Base-by-base conservation (phyloP, 1,140 invertebrate species). In the Drosophila pachea region DNA sequence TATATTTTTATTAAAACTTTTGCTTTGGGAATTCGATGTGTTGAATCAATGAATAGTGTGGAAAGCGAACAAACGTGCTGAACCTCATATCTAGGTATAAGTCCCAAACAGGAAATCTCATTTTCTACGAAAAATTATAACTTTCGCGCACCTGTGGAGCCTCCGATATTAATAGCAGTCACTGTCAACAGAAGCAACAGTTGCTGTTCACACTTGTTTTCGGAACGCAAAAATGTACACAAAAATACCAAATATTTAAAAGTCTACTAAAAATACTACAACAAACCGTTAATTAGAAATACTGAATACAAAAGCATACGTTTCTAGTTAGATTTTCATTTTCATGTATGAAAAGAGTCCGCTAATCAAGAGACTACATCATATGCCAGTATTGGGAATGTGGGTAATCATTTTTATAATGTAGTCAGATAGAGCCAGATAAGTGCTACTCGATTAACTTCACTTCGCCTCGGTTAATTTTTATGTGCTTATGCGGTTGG, bases 1-100 rank as follows among this genome's bases (percentile, higher is more conserved):
- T 32, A 68, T 35, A 65, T 50, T 50, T 76, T 75, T 49, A 86
- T 86, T 86, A 84, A 79, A 73, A 74, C 42, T 45, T 72, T 67
- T 55, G 45, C 43, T 22, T 62, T 48, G 47, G 40, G 5, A 2
- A 12, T 29, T 36, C 16, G 50, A 50, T 52, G 69, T 62, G 5
- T 32, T 56, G 64, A 32, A 40, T 9, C 63, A 63, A 65, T 69
- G 61, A 45, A 56, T 22, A 42, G 65, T 69, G 52, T 58, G 66
- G 5, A 12, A 56, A 47, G 31, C 35, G 7, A 40, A 14, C 16
- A 11, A 42, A 22, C 16, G n/a, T n/a, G n/a, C n/a, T n/a, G 48
- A 50, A 48, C 32, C 66, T 63, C 36, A 64, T 14, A 56, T 52
- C 38, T 47, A 14, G 42, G 35, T 14, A 48, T 53, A 66, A 48